Base-by-base conservation (phyloP, 2,797 vertebrate species). In the Decapterus maruadsi region DNA sequence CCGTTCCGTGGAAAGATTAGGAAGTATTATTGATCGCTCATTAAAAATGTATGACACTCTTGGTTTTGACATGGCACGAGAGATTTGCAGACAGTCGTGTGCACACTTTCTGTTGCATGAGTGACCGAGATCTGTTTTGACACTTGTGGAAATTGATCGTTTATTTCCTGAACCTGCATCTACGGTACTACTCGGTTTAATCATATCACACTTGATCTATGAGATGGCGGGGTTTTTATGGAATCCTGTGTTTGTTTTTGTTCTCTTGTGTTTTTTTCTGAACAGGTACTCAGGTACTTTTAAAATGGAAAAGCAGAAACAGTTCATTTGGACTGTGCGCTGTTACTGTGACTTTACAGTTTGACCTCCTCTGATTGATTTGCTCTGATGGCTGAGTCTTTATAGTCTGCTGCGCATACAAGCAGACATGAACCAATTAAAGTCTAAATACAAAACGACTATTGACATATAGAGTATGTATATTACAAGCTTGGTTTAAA, bases 21-120 rank as follows among this genome's bases (percentile, higher is more conserved):
- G 57, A 82, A 72, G 72, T 73, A 84, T 75, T 86, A 84, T 82
- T 77, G 74, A 87, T 74, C 54, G 73, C 46, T 87, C 72, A 80
- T 87, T 55, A 86, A 17, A 87, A 85, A 75, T 81, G 91, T 92
- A 93, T 94, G 91, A 82, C 74, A 69, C 66, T 81, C 50, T 90
- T 81, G 81, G 80, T 84, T 88, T 67, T 75, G 77, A 78, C 38
- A 68, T 89, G 40, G 86, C 86, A 87, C 85, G 50, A 78, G 75
- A 84, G 75, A 65, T 83, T 89, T 85, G 62, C 71, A 64, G 82
- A 76, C 69, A 40, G 20, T 56, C 74, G 72, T 84, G 83, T 74
- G 79, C 80, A 80, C 78, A 83, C 76, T 79, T 81, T 76, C 61
- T 85, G 81, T 87, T 78, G 90, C 92, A 94, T 92, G 91, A 87